Evolutionary conservation across 2,888 invertebrate species (phyloP), one percentile per base, ranked within the genome.

Genomic region (Ectropis crepuscularia): DNA sequence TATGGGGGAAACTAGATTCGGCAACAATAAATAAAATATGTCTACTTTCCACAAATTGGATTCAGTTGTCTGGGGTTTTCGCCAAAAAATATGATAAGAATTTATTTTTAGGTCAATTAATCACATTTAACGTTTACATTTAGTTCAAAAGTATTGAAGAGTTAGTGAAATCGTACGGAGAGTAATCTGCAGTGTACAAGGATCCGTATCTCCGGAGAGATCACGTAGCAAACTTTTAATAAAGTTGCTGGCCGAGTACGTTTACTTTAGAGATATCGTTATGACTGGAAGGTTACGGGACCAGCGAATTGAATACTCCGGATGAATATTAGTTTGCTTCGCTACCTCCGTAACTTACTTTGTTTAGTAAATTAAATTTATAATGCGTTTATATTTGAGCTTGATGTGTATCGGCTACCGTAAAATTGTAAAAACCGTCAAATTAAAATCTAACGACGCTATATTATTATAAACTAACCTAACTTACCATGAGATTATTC

Each of bases 151-250:
- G 6, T 46, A 16, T 16, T 46, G 59, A 62, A 69, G 70, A 64
- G 63, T 71, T 61, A 42, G 54, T 62, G 64, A 70, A 75, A 74
- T 71, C 72, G 70, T 68, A 73, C 61, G 58, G 36, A 70, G 55
- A 59, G 66, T 70, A 71, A 9, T 70, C 54, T 67, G 64, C 65
- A 60, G 63, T 64, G 57, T 45, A 55, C 36, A n/a, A 42, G 39
- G 38, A 49, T 9, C 50, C 28, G 45, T 43, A 53, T 10, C 54
- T 67, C 64, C 66, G 54, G 70, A 71, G 78, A 77, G 77, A 80
- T 79, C 82, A 80, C 80, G 81, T 80, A 75, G 77, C 65, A 70
- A 83, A 85, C 75, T 85, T 85, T 81, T 82, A 82, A 85, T 81
- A 81, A 83, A 82, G 78, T 82, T 80, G 70, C 58, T 50, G 16